Evolutionary conservation across 2,113 vertebrate genomes (phyloP).

Genomic region (Corvus cornix): DNA sequence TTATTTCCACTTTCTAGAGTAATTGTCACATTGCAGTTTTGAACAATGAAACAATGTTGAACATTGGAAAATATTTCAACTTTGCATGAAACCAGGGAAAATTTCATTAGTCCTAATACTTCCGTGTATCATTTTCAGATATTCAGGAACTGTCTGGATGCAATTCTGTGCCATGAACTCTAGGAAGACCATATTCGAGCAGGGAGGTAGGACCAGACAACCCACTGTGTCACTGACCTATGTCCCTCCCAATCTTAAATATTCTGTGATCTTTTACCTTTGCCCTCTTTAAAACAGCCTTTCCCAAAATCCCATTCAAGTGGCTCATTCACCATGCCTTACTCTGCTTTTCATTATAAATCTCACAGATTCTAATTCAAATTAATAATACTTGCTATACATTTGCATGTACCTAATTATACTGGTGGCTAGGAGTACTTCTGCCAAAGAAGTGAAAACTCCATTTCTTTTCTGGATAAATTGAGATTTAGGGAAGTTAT

Average conservation of each 20-base stretch:
- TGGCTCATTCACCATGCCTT: neutral
- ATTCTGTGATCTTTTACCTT: neutral
- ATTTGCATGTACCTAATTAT: neutral
- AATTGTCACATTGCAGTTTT: conserved; percentile 8
- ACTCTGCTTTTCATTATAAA: conserved; percentile 3
- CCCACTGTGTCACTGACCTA: neutral
- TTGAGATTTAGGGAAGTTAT: neutral
- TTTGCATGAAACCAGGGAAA: neutral
- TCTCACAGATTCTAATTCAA: conserved; percentile 31
- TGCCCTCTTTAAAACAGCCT: neutral
- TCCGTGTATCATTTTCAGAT: neutral
- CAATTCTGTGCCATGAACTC: neutral
- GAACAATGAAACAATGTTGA: too few relatives aligned
- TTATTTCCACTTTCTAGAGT: conserved; percentile 30
- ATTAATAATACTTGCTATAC: neutral
- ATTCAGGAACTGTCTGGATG: neutral
- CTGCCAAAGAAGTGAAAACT: neutral
- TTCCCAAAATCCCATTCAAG: neutral
- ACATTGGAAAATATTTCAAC: neutral
- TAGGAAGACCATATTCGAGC: neutral
- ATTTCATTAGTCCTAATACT: neutral
- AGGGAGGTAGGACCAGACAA: neutral
- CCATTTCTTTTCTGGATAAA: neutral
- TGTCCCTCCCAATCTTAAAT: neutral
- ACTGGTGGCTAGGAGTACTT: neutral